A percentile compares a stretch with the other conserved stretches of the same genome.
These are phyloP conservation scores for Drosophila kanekoi DNA, from an alignment of 2,888 invertebrate genomes.

Conservation along the genomic window DNA sequence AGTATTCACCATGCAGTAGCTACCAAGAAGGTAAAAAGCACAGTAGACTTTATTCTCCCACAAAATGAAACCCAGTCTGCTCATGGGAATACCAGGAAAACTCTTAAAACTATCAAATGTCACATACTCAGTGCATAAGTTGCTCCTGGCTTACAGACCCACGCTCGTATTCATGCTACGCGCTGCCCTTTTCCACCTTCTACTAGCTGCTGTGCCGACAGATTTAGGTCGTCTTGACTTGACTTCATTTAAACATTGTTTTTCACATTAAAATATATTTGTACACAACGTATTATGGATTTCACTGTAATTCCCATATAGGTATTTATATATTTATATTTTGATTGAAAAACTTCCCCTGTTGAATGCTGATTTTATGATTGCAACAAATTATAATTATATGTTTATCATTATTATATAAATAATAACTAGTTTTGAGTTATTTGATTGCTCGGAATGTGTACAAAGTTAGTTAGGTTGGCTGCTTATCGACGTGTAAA, in stretches of 20 bases:
- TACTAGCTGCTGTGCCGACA: no score
- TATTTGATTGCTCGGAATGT: slow-evolving; percentile 19
- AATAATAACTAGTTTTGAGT: slow-evolving; percentile 4
- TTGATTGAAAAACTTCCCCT: neutral
- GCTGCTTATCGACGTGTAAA: slow-evolving; percentile 45
- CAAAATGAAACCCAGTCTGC: neutral
- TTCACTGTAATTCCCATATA: neutral
- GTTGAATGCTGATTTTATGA: slow-evolving; percentile 1
- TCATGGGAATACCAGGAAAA: neutral
- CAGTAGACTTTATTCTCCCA: neutral
- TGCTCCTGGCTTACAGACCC: neutral
- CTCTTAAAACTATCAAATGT: slow-evolving; percentile 8
- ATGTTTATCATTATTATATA: neutral
- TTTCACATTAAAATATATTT: neutral
- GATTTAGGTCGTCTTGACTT: no score
- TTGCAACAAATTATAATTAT: slow-evolving; percentile 7
- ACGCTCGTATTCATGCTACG: neutral
- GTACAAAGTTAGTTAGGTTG: slow-evolving; percentile 1
- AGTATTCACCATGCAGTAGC: neutral
- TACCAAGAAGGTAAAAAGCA: neutral
- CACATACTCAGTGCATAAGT: neutral
- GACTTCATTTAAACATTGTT: neutral
- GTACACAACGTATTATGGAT: no score
- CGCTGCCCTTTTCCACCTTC: no score
- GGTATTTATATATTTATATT: neutral